A percentile compares a stretch with the other conserved stretches of the same genome.
Conservation (phyloP, 2,797 vertebrate genomes). For the Spea hammondii region DNA sequence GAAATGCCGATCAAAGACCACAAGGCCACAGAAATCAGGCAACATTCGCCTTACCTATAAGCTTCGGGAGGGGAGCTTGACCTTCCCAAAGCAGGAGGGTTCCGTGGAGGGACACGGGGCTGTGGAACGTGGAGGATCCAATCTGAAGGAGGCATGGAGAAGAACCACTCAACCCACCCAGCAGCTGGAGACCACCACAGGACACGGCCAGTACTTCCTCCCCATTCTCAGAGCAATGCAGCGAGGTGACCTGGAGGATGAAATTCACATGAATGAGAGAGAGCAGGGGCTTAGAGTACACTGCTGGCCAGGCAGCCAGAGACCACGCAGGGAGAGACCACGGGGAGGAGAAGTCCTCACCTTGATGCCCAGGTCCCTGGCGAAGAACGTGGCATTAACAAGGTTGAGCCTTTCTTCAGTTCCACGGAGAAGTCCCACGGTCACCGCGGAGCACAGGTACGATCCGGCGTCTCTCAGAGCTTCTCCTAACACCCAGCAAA, state of each 20-base stretch:
- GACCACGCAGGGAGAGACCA: neutral
- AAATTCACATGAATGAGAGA: too few relatives aligned
- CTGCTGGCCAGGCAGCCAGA: too few relatives aligned
- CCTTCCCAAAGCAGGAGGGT: conserved; percentile 26
- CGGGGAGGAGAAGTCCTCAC: fast-evolving
- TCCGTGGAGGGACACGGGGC: conserved; percentile 19
- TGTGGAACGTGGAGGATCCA: conserved; percentile 7
- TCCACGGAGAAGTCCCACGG: conserved; percentile 32
- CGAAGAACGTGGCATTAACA: conserved; percentile 21
- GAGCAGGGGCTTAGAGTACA: too few relatives aligned
- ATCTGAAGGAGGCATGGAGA: conserved; percentile 9
- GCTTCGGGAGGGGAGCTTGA: neutral
- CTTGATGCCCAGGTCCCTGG: conserved; percentile 6
- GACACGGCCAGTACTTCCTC: neutral
- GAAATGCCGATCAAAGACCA: too few relatives aligned
- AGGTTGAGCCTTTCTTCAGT: conserved; percentile 24
- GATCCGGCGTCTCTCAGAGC: conserved; percentile 18
- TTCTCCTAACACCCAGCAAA: neutral
- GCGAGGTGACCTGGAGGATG: neutral
- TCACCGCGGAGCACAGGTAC: conserved; percentile 27
- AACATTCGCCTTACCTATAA: conserved; percentile 11
- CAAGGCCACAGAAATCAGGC: too few relatives aligned
- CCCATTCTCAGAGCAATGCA: neutral
- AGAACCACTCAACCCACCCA: conserved; percentile 7
- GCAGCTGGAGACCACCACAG: neutral